phyloP scores from a whole-genome alignment of 2,888 invertebrate genomes.

The Molorchus minor region DNA sequence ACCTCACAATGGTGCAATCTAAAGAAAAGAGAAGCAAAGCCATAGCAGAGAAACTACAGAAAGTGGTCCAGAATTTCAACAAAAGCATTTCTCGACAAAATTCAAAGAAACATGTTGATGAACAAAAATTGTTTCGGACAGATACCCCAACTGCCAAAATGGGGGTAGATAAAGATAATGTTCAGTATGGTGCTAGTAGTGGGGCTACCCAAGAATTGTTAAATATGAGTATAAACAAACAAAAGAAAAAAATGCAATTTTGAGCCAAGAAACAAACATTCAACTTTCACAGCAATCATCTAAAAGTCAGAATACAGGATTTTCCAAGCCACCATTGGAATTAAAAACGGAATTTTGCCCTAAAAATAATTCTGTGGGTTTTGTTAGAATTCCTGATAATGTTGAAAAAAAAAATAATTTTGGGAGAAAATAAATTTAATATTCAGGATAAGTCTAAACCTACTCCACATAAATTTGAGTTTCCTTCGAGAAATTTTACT shows the following conservation, averaged over 20 bases:
- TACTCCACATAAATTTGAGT: too few relatives aligned
- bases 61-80: slow-evolving; percentile 26
- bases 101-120: neutral
- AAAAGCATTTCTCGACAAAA: slow-evolving; percentile 21
- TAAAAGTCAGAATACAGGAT: neutral
- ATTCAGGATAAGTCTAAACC: too few relatives aligned
- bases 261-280: neutral
- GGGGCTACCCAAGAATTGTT: slow-evolving; percentile 1
- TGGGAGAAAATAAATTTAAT: too few relatives aligned
- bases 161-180: neutral
- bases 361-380: too few relatives aligned
- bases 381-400: too few relatives aligned
- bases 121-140: too few relatives aligned
- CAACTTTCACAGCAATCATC: neutral
- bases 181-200: neutral
- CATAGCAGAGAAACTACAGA: slow-evolving; percentile 27
- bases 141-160: neutral
- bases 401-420: too few relatives aligned
- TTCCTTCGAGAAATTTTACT: neutral
- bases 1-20: neutral
- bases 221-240: slow-evolving; percentile 1
- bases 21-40: slow-evolving; percentile 30
- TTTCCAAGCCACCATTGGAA: neutral
- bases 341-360: too few relatives aligned
- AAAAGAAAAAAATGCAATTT: neutral